Base-by-base conservation (phyloP, 2,797 vertebrate genomes). In the Ctenosaura bakeri region DNA sequence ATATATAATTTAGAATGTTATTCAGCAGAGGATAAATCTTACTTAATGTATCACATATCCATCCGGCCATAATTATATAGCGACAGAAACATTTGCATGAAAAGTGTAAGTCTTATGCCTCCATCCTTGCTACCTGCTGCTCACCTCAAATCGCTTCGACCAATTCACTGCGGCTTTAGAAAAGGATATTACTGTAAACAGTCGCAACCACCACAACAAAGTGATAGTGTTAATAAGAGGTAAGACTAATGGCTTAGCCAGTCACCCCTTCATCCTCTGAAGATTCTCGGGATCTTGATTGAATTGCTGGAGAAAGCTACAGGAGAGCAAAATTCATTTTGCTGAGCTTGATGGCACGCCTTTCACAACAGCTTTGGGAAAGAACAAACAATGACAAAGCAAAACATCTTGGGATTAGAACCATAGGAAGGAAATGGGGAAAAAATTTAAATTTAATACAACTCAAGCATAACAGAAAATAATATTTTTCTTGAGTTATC, bases 291-390 rank as follows among this genome's bases (percentile, higher is more conserved):
- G 76, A 71, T 85, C 74, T 71, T 85, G 64, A 56, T 16, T 56
- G 83, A 89, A 35, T 59, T 32, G 46, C 13, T 7, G 66, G 59
- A 71, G 16, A 69, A 90, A 90, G 52, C 88, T 54, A 78, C 62
- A 80, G 62, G 64, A 85, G 64, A 85, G 77, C 62, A 90, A 85
- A 85, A 85, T 71, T 59, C 35, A 73, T 90, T 85, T 87, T 71
- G 4, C 74, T 79, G 73, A 52, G 46, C 46, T 54, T 38, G 9
- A 54, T 79, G 50, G 35, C 35, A 56, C 9, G 10, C 26, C 64
- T 85, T 80, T 54, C 69, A 46, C 20, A 56, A 71, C 29, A 59
- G 26, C 50, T 80, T 9, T 4, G 18, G 64, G 46, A 80, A 26
- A 89, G 35, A 89, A 46, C 35, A 54, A 90, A 73, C n/a, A 69